Evolutionary conservation across 2,113 vertebrate genomes (phyloP), one percentile per base, ranked within the genome.

Genomic region (Zootoca vivipara): DNA sequence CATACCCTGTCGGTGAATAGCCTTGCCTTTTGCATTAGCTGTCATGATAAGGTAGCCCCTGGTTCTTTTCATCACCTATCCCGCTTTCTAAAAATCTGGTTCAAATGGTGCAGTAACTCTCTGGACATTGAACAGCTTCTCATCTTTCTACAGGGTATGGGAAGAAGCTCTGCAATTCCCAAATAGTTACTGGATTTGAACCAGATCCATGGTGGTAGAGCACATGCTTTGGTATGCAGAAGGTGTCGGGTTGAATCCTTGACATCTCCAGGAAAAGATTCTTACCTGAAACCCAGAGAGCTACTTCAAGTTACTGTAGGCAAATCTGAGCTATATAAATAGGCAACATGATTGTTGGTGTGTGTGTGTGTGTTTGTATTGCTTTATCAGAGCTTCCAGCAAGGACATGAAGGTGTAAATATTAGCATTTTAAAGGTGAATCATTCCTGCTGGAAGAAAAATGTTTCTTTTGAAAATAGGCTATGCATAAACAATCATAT

Each of bases 381-480:
- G 64, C 26, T 64, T 92, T 78, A 89, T 92, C 87, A 90, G 62
- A 20, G 3, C 84, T 91, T 95, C 84, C 70, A 74, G 62, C 13
- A 79, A 87, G 56, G 67, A 22, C n/a, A 7, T 20, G 85, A 30
- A 58, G 87, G 18, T 4, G 83, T 24, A 78, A 79, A 20, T 69
- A 92, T 86, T 86, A 94, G 89, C 35, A 12, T 77, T 80, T 90
- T 88, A 84, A 38, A 92, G 81, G 38, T 93, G 62, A 93, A 93
- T 94, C 72, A 82, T 75, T 75, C 64, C 78, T 78, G 87, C 87
- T 35, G 33, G 78, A 91, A 86, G 72, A 86, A 86, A 78, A 89
- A 85, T 65, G 85, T 52, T 93, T 88, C 26, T 83, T 79, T 90
- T 91, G 75, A 90, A 93, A 95, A 93, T 87, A 93, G 94, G 85